Percentiles rank a stretch among this genome's conserved stretches.
These are phyloP conservation scores for Phymorhynchus buccinoides DNA, from an alignment of 1,140 invertebrate species.

Conservation along the genomic window DNA sequence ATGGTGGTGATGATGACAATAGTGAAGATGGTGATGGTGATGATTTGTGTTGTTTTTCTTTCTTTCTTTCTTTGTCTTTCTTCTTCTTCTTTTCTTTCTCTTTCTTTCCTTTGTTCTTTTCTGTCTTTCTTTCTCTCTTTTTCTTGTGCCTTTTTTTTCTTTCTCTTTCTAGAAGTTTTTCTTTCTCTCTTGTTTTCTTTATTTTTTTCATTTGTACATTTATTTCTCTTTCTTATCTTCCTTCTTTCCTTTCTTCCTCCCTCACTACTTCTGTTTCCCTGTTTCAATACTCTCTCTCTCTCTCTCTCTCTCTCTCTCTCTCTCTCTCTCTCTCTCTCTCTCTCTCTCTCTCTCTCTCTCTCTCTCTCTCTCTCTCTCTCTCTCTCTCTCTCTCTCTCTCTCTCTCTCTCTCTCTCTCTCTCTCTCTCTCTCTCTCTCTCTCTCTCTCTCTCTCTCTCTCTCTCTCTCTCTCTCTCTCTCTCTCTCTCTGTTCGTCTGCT, in stretches of 20 bases:
- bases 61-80: too few species aligned
- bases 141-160: too few species aligned
- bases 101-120: neutral
- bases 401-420: constrained; percentile 17
- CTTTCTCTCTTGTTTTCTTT: too few species aligned
- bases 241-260: neutral
- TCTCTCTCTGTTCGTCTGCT: too few species aligned
- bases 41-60: neutral
- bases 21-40: neutral
- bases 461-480: constrained; percentile 29
- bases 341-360: neutral
- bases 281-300: neutral
- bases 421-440: neutral
- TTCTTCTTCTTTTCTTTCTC: too few species aligned
- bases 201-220: too few species aligned
- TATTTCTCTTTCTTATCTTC: neutral
- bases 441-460: constrained; percentile 33
- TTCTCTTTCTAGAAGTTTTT: too few species aligned
- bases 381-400: constrained; percentile 9
- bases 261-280: too few species aligned
- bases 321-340: too few species aligned
- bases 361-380: neutral
- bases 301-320: neutral
- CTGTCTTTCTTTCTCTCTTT: too few species aligned
- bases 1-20: neutral